A percentile compares a stretch with the other conserved stretches of the same genome.
These are phyloP conservation scores for Clupea harengus DNA, from an alignment of 2,113 vertebrate species.

Conservation along the genomic window DNA sequence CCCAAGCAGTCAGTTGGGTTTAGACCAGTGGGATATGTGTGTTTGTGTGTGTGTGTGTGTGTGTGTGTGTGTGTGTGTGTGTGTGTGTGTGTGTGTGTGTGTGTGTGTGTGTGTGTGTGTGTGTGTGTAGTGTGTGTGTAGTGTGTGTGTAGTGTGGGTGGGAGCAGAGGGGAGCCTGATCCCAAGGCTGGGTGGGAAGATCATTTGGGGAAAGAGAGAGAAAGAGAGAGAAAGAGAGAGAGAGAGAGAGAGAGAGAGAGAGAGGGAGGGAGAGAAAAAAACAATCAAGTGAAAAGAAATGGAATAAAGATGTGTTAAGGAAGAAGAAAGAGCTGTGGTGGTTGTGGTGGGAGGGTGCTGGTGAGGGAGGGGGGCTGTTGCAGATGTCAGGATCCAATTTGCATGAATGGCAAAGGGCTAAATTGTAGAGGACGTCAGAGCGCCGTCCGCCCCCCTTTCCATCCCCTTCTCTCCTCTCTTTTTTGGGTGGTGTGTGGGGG, in stretches of 20 bases:
- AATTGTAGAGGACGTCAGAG: conserved; percentile 69
- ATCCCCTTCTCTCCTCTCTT: conserved; percentile 43
- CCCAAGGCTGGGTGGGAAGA: background rate
- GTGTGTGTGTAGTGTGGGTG: background rate
- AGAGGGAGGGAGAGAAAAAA: conserved; percentile 13
- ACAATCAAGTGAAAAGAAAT: conserved; percentile 52
- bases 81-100: background rate
- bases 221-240: background rate
- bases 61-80: background rate
- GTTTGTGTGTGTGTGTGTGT: background rate
- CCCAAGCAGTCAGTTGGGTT: background rate
- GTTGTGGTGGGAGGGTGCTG: conserved; percentile 12
- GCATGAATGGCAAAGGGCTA: conserved; percentile 73
- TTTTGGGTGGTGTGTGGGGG: conserved; percentile 30
- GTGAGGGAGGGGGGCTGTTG: conserved; percentile 65
- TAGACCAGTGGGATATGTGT: background rate
- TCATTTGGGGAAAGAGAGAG: too few species aligned
- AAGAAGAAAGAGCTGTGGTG: background rate
- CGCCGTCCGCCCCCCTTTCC: conserved; percentile 51
- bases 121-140: background rate
- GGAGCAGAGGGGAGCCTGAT: background rate
- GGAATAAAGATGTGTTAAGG: conserved; percentile 68
- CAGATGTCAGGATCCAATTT: conserved; percentile 74
- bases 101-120: background rate
- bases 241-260: background rate